phyloP scores from a whole-genome alignment of 2,888 invertebrate species.

The Ischnus inquisitorius region DNA sequence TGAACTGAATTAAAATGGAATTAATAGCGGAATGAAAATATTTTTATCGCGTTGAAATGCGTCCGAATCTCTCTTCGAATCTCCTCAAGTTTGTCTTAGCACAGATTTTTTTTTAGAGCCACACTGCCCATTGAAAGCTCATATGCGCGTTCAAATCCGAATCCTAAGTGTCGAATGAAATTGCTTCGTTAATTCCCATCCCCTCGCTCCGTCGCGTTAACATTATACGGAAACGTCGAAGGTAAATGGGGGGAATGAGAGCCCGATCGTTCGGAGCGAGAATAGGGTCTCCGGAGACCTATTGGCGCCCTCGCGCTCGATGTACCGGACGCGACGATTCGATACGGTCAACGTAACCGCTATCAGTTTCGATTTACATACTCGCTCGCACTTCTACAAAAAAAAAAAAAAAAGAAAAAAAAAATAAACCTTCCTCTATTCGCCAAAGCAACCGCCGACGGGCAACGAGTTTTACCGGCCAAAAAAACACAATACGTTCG shows the following conservation, averaged over 20 bases:
- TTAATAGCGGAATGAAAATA: too few species aligned
- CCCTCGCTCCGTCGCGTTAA: neutral
- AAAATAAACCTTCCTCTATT: too few species aligned
- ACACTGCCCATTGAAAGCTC: neutral
- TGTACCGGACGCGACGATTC: slow-evolving; percentile 24
- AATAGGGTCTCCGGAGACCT: slow-evolving; percentile 25
- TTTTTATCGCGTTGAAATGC: too few species aligned
- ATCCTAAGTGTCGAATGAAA: neutral
- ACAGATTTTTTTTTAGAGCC: neutral
- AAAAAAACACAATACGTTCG: too few species aligned
- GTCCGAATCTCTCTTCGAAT: too few species aligned
- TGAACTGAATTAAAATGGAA: too few species aligned
- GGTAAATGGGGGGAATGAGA: neutral
- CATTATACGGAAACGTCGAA: neutral
- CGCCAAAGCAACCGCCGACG: too few species aligned
- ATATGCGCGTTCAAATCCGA: neutral
- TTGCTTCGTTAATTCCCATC: neutral
- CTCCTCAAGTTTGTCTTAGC: too few species aligned
- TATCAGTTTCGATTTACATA: slow-evolving; percentile 12
- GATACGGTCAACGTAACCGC: slow-evolving; percentile 7
- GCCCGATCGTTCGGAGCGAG: neutral
- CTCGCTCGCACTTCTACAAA: neutral
- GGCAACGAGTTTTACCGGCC: too few species aligned
- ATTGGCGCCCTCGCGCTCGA: slow-evolving; percentile 15
- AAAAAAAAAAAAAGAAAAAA: too few species aligned